Conservation (phyloP, 2,113 vertebrate genomes). For the Tursiops truncatus region DNA sequence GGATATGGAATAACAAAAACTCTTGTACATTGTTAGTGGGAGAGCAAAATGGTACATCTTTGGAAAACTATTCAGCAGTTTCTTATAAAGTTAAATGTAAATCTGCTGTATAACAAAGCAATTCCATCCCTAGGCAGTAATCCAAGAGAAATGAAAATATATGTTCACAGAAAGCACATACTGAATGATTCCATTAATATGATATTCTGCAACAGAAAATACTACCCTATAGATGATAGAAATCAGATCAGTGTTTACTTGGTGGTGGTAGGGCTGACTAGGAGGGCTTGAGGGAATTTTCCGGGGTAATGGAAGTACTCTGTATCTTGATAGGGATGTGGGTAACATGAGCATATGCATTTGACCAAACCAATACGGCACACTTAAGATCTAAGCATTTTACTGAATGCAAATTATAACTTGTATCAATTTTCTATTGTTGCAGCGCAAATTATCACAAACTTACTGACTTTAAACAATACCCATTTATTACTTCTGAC, state of each 20-base stretch:
- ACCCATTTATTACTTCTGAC: background rate
- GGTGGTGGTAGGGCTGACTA: background rate
- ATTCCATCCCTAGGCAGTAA: background rate
- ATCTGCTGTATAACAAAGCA: background rate
- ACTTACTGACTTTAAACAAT: background rate
- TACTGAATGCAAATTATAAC: background rate
- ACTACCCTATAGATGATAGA: background rate
- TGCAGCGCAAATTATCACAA: background rate
- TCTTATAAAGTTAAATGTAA: background rate
- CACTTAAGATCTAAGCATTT: background rate
- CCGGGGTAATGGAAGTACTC: background rate
- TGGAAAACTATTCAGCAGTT: background rate
- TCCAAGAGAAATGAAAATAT: background rate
- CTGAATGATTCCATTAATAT: background rate
- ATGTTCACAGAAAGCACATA: background rate
- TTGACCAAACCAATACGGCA: background rate
- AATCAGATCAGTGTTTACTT: background rate
- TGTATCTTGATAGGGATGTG: background rate
- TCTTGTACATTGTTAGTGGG: background rate
- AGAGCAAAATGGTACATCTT: background rate
- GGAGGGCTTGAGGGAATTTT: background rate
- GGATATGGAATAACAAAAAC: background rate
- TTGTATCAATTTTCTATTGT: background rate
- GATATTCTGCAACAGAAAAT: background rate
- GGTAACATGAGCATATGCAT: background rate